Evolutionary conservation across 2,888 invertebrate genomes (phyloP).

Genomic region (Odontomyia ornata): DNA sequence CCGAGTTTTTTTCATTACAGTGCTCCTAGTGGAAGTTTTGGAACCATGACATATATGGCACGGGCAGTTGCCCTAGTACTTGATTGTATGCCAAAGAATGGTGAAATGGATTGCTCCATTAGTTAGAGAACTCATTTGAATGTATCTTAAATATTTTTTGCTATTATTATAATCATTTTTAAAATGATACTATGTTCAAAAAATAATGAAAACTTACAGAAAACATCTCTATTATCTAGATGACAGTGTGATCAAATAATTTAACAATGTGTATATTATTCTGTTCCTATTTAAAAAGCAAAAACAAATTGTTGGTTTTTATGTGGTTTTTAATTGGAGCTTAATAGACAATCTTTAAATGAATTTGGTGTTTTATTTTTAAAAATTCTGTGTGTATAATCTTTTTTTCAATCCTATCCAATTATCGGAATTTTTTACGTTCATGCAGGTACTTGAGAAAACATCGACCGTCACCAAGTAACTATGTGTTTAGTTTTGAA

Average conservation of each 20-base stretch:
- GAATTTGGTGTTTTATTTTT: not conserved
- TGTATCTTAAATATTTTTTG: not conserved
- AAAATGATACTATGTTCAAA: not conserved
- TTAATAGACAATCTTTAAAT: not conserved
- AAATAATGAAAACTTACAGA: not conserved
- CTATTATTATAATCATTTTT: not conserved
- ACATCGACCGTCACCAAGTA: no score
- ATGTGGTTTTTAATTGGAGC: not conserved
- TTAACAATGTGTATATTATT: not conserved
- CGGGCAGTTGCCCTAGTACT: constrained; percentile 80
- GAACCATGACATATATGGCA: constrained; percentile 97
- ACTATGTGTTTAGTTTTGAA: no score
- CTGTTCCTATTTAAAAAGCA: constrained; percentile 31
- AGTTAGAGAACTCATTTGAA: constrained; percentile 62
- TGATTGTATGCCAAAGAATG: constrained; percentile 78
- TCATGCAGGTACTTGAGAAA: no score
- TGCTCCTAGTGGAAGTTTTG: constrained; percentile 96
- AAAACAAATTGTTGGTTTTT: not conserved
- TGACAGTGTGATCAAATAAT: constrained; percentile 16
- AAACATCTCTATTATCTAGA: not conserved
- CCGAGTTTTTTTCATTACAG: constrained; percentile 64
- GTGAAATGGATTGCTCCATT: constrained; percentile 84
- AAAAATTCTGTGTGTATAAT: no score
- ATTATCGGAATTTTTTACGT: no score
- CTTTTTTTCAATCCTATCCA: no score